These are phyloP conservation scores for Drosophila lowei DNA, from an alignment of 1,140 invertebrate species.

Conservation along the genomic window DNA sequence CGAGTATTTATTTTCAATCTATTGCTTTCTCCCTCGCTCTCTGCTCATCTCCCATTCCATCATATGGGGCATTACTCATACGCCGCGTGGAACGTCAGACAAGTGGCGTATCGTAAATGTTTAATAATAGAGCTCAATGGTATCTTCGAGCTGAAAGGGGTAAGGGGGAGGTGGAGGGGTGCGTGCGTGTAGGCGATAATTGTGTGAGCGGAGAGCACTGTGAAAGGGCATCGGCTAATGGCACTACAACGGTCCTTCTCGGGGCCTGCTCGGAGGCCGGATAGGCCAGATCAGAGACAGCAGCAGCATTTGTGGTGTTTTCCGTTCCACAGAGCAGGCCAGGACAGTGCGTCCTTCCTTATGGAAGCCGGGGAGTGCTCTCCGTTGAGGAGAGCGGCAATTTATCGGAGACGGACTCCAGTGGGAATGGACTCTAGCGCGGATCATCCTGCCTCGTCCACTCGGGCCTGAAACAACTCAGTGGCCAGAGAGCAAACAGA, in stretches of 20 bases:
- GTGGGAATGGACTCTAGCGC: neutral
- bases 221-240: slow-evolving; percentile 36
- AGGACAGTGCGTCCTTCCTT: neutral
- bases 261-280: neutral
- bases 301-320: no score
- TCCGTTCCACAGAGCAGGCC: no score
- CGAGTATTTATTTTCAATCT: no score
- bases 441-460: slow-evolving; percentile 2
- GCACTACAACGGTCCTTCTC: slow-evolving; percentile 10
- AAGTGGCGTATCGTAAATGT: slow-evolving; percentile 40
- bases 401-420: neutral
- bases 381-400: no score
- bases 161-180: neutral
- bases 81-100: slow-evolving; percentile 31
- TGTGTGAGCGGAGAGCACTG: slow-evolving; percentile 14
- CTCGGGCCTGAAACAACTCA: neutral
- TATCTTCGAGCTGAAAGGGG: slow-evolving; percentile 16
- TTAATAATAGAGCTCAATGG: slow-evolving; percentile 52
- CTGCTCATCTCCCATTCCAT: neutral
- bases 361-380: no score
- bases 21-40: neutral
- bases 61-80: slow-evolving; percentile 52
- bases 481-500: neutral
- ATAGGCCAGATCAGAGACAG: neutral
- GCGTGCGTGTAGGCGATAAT: slow-evolving; percentile 31